Percentiles rank a stretch among this genome's conserved stretches.
Evolutionary conservation across 2,797 vertebrate species (phyloP).

Genomic region (Micropoecilia bifurca): DNA sequence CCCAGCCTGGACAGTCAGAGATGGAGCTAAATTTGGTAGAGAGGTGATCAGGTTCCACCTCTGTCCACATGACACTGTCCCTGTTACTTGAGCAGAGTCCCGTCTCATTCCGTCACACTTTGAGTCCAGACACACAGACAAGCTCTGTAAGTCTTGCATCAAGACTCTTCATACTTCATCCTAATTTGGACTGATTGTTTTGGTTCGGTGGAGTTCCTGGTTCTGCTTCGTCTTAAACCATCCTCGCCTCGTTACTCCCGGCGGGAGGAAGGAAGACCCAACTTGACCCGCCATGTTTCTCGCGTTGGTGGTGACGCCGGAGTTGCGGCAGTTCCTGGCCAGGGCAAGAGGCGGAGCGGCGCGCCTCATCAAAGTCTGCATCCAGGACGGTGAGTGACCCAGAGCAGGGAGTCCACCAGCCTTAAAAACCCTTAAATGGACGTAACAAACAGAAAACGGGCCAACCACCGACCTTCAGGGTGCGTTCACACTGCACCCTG

Average conservation of each 20-base stretch:
- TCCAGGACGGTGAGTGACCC: conserved; percentile 93
- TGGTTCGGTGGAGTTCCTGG: conserved; percentile 24
- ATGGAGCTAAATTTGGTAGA: conserved; percentile 82
- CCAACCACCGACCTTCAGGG: too few relatives aligned
- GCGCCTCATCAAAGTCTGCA: conserved; percentile 96
- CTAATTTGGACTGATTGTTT: conserved; percentile 41
- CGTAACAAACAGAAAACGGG: too few relatives aligned
- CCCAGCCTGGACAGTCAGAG: conserved; percentile 62
- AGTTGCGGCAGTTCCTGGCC: conserved; percentile 95
- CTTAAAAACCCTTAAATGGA: too few relatives aligned
- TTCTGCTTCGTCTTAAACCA: conserved; percentile 12
- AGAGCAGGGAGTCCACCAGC: background rate
- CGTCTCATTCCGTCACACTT: conserved; percentile 55
- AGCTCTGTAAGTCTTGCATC: conserved; percentile 10
- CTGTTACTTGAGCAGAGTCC: conserved; percentile 75
- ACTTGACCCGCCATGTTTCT: conserved; percentile 89
- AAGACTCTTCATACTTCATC: conserved; percentile 1
- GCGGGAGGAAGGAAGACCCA: conserved; percentile 60
- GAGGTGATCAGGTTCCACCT: conserved; percentile 81
- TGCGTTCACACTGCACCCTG: too few relatives aligned
- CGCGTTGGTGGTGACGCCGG: conserved; percentile 92
- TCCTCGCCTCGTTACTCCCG: conserved; percentile 13
- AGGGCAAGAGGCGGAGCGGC: conserved; percentile 90
- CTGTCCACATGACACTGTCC: conserved; percentile 81
- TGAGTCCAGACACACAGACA: conserved; percentile 41